A percentile compares a stretch with the other conserved stretches of the same genome.
phyloP scores from a whole-genome alignment of 1,140 invertebrate genomes.

The Dinothrombium tinctorium region DNA sequence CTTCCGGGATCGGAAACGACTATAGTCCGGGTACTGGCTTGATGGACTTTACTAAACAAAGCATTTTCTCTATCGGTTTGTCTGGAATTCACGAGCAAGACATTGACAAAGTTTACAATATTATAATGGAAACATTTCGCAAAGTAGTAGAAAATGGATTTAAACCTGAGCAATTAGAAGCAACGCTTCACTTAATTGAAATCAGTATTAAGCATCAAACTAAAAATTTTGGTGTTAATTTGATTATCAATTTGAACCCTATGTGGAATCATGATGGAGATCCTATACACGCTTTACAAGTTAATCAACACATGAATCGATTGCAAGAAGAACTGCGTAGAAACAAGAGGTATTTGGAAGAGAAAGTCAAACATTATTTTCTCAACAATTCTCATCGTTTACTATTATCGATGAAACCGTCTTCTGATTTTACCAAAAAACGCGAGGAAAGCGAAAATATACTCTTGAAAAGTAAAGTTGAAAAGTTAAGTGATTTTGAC shows the following conservation, averaged over 20 bases:
- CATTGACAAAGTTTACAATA: constrained; percentile 39
- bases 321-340: constrained; percentile 29
- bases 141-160: constrained; percentile 42
- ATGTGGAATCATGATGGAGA: constrained; percentile 71
- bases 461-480: constrained; percentile 38
- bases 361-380: constrained; percentile 53
- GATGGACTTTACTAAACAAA: constrained; percentile 48
- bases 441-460: constrained; percentile 36
- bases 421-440: constrained; percentile 44
- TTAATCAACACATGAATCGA: constrained; percentile 39
- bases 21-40: constrained; percentile 36
- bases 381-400: constrained; percentile 54
- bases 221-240: constrained; percentile 56
- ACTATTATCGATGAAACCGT: constrained; percentile 57
- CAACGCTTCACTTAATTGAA: constrained; percentile 62
- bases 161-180: constrained; percentile 51
- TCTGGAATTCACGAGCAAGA: constrained; percentile 49
- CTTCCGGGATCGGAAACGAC: constrained; percentile 61
- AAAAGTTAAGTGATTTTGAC: constrained; percentile 20
- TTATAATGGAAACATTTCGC: constrained; percentile 45
- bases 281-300: constrained; percentile 38
- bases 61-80: constrained; percentile 56
- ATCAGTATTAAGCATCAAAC: constrained; percentile 60
- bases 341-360: constrained; percentile 40
- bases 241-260: constrained; percentile 46